A percentile compares a stretch with the other conserved stretches of the same genome.
Conservation (phyloP, 1,140 invertebrate genomes). For the Aphelinus atriplicis region DNA sequence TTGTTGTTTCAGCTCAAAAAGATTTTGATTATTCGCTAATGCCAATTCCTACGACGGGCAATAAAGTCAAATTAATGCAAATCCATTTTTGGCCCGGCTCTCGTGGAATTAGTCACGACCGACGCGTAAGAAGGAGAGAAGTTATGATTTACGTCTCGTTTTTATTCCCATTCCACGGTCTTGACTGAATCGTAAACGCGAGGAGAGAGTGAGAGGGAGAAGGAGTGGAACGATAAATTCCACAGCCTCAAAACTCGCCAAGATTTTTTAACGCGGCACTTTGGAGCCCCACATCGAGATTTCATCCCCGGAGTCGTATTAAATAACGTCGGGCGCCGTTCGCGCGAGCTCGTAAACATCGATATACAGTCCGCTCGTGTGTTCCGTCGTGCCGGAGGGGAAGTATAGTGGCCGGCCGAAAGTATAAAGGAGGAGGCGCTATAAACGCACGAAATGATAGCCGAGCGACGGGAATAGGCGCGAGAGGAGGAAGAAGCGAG, state of each 20-base stretch:
- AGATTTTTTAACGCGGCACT: conserved; percentile 58
- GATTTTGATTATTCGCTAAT: conserved; percentile 23
- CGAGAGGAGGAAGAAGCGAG: neutral
- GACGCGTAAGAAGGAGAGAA: neutral
- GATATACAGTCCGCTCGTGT: conserved; percentile 44
- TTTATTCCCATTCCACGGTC: conserved; percentile 16
- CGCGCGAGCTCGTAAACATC: conserved; percentile 63
- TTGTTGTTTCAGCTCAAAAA: neutral
- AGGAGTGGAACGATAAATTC: neutral
- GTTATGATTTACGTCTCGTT: conserved; percentile 25
- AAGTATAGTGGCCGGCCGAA: conserved; percentile 35
- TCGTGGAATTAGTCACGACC: conserved; percentile 1
- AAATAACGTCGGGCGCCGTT: conserved; percentile 46
- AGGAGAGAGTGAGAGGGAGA: neutral
- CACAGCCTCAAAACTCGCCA: too few relatives aligned
- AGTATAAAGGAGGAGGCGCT: conserved; percentile 40
- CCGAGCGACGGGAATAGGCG: conserved; percentile 21
- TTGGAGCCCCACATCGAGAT: conserved; percentile 51
- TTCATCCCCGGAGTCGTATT: too few relatives aligned
- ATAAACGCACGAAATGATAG: conserved; percentile 49
- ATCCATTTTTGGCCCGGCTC: neutral
- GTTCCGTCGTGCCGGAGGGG: conserved; percentile 23
- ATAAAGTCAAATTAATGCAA: conserved; percentile 12
- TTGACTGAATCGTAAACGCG: conserved; percentile 6
- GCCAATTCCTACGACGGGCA: conserved; percentile 5